Evolutionary conservation across 1,140 invertebrate species (phyloP).

Genomic region (Araneus ventricosus): DNA sequence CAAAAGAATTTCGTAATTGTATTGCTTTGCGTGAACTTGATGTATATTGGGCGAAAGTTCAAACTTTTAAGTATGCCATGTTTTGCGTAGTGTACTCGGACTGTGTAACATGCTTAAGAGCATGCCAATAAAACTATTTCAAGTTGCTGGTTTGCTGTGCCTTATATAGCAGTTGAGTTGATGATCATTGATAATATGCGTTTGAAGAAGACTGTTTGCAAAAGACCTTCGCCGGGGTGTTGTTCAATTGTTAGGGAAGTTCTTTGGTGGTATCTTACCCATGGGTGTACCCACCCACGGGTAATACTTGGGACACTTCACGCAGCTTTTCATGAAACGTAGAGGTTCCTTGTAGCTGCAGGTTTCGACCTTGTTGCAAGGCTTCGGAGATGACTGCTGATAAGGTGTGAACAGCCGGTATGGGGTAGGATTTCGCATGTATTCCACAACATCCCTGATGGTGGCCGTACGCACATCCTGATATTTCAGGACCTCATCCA

Average conservation of each 20-base stretch:
- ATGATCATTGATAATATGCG: too few species aligned
- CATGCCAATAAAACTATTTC: too few species aligned
- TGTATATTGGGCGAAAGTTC: too few species aligned
- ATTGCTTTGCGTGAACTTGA: too few species aligned
- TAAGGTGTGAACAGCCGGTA: neutral
- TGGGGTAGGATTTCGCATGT: neutral
- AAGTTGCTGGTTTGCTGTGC: too few species aligned
- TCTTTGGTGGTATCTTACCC: constrained; percentile 78
- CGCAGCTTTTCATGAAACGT: constrained; percentile 89
- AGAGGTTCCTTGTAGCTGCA: constrained; percentile 46
- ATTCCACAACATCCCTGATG: constrained; percentile 85
- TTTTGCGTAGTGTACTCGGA: too few species aligned
- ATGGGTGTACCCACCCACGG: constrained; percentile 91
- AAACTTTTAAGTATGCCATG: too few species aligned
- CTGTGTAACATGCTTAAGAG: too few species aligned
- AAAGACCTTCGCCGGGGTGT: too few species aligned
- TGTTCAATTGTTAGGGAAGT: constrained; percentile 86
- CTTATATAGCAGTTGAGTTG: too few species aligned
- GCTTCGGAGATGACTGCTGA: neutral
- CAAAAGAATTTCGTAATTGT: too few species aligned
- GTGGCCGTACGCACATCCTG: constrained; percentile 95
- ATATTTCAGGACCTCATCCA: constrained; percentile 93
- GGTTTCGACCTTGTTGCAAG: constrained; percentile 31
- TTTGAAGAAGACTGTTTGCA: too few species aligned
- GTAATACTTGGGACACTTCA: constrained; percentile 94